Conservation (phyloP, 2,113 vertebrate species). For the Atherinomorus stipes region DNA sequence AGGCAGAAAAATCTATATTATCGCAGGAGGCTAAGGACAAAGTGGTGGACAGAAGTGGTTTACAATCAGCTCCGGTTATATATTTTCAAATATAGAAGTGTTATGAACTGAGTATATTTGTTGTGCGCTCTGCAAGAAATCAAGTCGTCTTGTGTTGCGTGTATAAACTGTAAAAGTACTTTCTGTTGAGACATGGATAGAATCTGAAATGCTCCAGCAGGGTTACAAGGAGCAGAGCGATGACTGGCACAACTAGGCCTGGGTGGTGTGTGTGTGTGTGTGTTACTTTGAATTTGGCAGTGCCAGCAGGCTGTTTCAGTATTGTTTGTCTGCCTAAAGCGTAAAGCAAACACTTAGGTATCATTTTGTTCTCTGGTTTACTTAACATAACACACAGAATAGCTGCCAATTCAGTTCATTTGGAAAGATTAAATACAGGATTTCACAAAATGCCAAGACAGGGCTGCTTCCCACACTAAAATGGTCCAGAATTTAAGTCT, state of each 20-base stretch:
- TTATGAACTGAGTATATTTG: not conserved
- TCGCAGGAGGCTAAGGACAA: conserved; percentile 42
- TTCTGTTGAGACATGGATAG: not conserved
- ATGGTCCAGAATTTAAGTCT: not conserved
- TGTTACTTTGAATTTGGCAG: conserved; percentile 27
- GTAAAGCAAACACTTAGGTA: conserved; percentile 27
- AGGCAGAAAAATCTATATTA: conserved; percentile 49
- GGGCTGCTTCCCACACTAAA: conserved; percentile 27
- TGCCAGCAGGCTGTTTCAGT: conserved; percentile 19
- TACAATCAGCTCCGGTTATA: not conserved
- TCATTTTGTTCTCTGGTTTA: conserved; percentile 21
- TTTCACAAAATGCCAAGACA: conserved; percentile 37
- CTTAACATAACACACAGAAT: conserved; percentile 25
- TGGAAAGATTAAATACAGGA: conserved; percentile 14
- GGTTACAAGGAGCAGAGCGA: conserved; percentile 4
- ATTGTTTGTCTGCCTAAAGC: conserved; percentile 33
- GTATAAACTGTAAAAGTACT: not conserved
- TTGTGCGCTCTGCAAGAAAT: not conserved
- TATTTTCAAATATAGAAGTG: not conserved
- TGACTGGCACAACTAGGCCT: conserved; percentile 22
- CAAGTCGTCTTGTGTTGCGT: not conserved
- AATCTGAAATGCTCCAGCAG: not conserved
- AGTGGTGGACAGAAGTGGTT: not conserved
- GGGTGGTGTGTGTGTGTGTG: not conserved
- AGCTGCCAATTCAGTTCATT: conserved; percentile 41